Evolutionary conservation across 30 jellyfish, hydroid and myxozoan genomes (phyloP).

Genomic region (Aurelia sp.): DNA sequence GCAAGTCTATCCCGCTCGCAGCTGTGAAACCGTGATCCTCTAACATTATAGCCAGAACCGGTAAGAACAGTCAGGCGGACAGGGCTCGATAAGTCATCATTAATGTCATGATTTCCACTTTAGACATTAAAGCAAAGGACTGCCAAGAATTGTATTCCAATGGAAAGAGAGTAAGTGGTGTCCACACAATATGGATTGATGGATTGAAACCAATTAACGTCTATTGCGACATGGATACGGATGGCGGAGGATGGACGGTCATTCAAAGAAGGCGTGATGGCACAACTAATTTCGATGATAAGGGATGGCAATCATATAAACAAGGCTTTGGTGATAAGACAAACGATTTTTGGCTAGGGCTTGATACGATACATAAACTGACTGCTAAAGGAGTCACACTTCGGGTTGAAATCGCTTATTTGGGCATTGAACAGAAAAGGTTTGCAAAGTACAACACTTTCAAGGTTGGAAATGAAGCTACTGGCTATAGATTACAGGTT

Average conservation of each 20-base stretch:
- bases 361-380: conserved; percentile 35
- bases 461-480: conserved; percentile 15
- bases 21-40: too few species aligned
- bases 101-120: too few species aligned
- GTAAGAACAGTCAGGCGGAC: too few species aligned
- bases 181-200: conserved; percentile 11
- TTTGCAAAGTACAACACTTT: conserved; percentile 46
- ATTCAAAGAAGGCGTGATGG: conserved; percentile 49
- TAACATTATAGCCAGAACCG: too few species aligned
- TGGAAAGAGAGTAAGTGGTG: conserved; percentile 27
- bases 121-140: conserved; percentile 1
- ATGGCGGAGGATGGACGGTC: background rate
- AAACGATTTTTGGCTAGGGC: conserved; percentile 52
- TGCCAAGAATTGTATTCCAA: conserved; percentile 35
- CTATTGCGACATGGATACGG: conserved; percentile 1
- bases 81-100: too few species aligned
- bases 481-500: background rate
- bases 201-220: conserved; percentile 15
- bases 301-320: conserved; percentile 39
- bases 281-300: conserved; percentile 3
- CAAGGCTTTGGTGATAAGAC: conserved; percentile 49
- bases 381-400: conserved; percentile 32
- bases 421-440: background rate
- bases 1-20: too few species aligned
- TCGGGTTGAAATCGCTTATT: conserved; percentile 30